These are phyloP conservation scores for Spicauda simplicius DNA, from an alignment of 2,888 invertebrate genomes.

Conservation along the genomic window DNA sequence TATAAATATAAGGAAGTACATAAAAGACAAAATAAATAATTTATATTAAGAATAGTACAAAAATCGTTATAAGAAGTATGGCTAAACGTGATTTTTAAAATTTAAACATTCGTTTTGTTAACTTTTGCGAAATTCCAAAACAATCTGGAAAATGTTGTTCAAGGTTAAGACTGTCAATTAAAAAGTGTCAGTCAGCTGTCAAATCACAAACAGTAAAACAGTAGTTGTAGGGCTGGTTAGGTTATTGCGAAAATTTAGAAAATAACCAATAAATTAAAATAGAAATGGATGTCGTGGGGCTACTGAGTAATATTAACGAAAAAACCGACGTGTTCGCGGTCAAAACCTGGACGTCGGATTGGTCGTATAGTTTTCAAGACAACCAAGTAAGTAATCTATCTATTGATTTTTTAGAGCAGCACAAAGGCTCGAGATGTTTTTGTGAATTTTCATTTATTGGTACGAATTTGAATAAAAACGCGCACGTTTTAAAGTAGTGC, in stretches of 20 bases:
- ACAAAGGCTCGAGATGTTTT: constrained; percentile 27
- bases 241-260: constrained; percentile 14
- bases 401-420: constrained; percentile 44
- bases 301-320: constrained; percentile 75
- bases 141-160: not conserved
- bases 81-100: no score
- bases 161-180: constrained; percentile 12
- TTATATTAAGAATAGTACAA: no score
- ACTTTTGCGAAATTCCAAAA: no score
- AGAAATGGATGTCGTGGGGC: constrained; percentile 77
- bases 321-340: constrained; percentile 79
- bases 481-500: constrained; percentile 16
- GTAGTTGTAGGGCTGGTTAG: constrained; percentile 15
- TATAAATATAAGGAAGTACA: no score
- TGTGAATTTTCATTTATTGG: constrained; percentile 11
- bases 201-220: constrained; percentile 16
- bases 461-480: not conserved
- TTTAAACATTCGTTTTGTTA: no score
- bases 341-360: constrained; percentile 79
- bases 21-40: no score
- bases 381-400: constrained; percentile 71
- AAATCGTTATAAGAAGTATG: no score
- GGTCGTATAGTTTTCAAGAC: constrained; percentile 78
- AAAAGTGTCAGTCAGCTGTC: constrained; percentile 1
- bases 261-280: constrained; percentile 38